These are phyloP conservation scores for Leucophenga montana DNA, from an alignment of 2,888 invertebrate species.

Conservation along the genomic window DNA sequence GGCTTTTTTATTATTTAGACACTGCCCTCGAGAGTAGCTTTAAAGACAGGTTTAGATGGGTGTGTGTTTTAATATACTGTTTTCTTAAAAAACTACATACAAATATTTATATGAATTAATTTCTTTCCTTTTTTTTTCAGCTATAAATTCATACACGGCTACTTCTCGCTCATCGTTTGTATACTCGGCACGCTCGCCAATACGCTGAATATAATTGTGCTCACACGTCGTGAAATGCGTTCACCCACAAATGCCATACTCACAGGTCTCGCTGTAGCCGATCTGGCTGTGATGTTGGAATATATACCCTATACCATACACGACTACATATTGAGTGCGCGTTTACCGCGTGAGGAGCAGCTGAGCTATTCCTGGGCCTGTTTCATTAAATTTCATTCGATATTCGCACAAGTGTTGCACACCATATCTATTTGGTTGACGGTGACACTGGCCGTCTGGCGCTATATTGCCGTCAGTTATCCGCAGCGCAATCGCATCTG, in stretches of 20 bases:
- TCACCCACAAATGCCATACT: conserved; percentile 94
- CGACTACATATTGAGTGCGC: conserved; percentile 79
- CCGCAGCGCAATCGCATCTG: conserved; percentile 86
- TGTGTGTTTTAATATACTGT: no score
- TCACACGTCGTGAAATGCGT: conserved; percentile 91
- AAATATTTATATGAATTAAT: background rate
- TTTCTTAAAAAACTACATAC: background rate
- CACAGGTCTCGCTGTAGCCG: conserved; percentile 91
- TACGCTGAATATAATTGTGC: conserved; percentile 91
- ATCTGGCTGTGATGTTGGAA: conserved; percentile 94
- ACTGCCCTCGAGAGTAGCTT: no score
- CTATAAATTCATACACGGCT: conserved; percentile 86
- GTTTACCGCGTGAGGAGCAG: conserved; percentile 74
- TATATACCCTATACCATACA: conserved; percentile 93
- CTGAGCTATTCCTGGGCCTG: conserved; percentile 85
- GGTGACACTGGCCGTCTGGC: conserved; percentile 93
- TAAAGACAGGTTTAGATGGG: no score
- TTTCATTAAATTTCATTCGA: conserved; percentile 90
- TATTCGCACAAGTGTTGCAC: conserved; percentile 90
- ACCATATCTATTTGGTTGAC: conserved; percentile 96
- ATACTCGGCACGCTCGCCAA: conserved; percentile 92
- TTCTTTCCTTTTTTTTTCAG: conserved; percentile 58
- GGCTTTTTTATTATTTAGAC: no score
- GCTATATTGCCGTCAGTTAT: conserved; percentile 89
- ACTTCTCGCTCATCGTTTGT: conserved; percentile 89